A percentile compares a stretch with the other conserved stretches of the same genome.
These are phyloP conservation scores for Bradypus variegatus DNA, from an alignment of 2,797 vertebrate species.

Conservation along the genomic window DNA sequence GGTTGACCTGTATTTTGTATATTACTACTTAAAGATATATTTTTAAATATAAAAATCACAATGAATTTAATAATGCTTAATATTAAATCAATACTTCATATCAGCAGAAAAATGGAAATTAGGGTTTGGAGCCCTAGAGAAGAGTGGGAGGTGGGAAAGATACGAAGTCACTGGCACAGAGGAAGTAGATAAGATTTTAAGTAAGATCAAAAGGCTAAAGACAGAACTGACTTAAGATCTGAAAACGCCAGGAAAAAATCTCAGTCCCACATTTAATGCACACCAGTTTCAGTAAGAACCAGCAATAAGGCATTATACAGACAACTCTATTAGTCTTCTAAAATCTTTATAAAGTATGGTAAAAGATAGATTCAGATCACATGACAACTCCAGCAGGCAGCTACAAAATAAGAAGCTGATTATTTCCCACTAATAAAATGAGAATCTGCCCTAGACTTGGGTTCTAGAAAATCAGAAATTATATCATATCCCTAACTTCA, in stretches of 20 bases:
- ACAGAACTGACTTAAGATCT: background rate
- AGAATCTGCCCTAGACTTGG: conserved; percentile 13
- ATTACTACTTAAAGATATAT: background rate
- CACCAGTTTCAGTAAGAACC: background rate
- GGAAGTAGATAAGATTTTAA: conserved; percentile 32
- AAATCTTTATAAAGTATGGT: conserved; percentile 21
- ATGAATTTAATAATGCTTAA: conserved; percentile 12
- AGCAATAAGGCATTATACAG: background rate
- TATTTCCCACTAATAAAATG: background rate
- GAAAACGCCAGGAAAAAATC: conserved; percentile 6
- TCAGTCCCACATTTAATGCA: background rate
- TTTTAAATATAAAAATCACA: conserved; percentile 18
- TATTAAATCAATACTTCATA: background rate
- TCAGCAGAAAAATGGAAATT: conserved; percentile 2
- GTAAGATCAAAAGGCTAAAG: conserved; percentile 34
- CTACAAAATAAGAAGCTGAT: conserved; percentile 10
- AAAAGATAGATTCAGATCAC: background rate
- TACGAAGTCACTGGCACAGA: background rate
- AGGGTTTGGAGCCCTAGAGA: background rate
- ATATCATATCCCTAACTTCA: background rate
- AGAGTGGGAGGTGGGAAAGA: background rate
- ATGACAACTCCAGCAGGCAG: background rate
- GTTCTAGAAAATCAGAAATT: background rate
- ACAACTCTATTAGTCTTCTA: conserved; percentile 2
- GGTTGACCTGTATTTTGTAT: background rate